These are phyloP conservation scores for Thaumatotibia leucotreta DNA, from an alignment of 1,140 invertebrate genomes.

Conservation along the genomic window DNA sequence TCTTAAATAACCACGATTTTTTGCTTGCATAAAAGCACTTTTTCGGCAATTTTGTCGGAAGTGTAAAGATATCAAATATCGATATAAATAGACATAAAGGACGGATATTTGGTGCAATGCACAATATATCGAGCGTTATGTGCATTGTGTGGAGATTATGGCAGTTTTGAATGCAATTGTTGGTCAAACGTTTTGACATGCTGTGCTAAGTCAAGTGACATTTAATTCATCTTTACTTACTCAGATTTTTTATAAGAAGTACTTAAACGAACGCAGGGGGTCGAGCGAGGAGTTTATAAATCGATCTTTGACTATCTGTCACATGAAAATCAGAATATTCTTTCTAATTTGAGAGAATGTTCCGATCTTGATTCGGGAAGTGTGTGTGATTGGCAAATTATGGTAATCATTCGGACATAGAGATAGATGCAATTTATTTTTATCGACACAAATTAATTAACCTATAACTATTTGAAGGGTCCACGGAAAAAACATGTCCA, in stretches of 20 bases:
- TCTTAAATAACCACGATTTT: background rate
- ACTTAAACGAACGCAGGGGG: background rate
- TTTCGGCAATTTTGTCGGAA: background rate
- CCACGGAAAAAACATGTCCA: too few species aligned
- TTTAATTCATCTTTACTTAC: background rate
- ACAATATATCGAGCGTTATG: slow-evolving; percentile 8
- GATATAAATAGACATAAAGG: background rate
- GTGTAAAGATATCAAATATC: background rate
- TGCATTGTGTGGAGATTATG: background rate
- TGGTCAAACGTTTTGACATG: background rate
- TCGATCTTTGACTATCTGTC: too few species aligned
- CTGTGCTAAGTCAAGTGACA: background rate
- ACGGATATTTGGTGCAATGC: background rate
- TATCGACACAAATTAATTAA: too few species aligned
- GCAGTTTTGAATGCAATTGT: background rate
- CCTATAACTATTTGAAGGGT: too few species aligned
- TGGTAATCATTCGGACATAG: too few species aligned
- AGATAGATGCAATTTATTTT: too few species aligned
- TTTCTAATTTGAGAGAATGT: too few species aligned
- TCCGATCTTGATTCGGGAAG: too few species aligned
- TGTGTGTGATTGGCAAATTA: too few species aligned
- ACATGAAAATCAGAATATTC: too few species aligned
- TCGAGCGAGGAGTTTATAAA: too few species aligned
- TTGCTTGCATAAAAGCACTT: background rate
- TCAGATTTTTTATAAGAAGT: background rate